Evolutionary conservation across 2,113 vertebrate species (phyloP), one percentile per base, ranked within the genome.

Genomic region (Chaetorhynchus papuensis): DNA sequence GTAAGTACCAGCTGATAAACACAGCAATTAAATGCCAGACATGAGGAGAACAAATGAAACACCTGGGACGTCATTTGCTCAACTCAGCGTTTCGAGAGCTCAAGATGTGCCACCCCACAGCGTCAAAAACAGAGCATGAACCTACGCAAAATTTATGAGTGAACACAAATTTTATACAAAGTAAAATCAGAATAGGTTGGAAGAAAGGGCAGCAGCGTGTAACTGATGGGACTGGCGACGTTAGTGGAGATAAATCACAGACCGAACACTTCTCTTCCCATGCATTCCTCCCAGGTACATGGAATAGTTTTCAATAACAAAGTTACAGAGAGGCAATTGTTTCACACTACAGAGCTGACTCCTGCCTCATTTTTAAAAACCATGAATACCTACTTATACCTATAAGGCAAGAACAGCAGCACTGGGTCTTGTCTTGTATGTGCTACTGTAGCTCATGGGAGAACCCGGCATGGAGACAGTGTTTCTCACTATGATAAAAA

Each of bases 401-500:
- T 54, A 0, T 11, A 49, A 69, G 41, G 49, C 56, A 42, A 1
- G 26, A 70, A 37, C 56, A 83, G 56, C 61, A 33, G 41, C 26
- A 42, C 1, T 2, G 33, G n/a, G 54, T 15, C 44, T 65, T 1
- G 2, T 49, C 53, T 49, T 13, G 44, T 9, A 21, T 0, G 3
- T 2, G 1, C 35, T 41, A 6, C 27, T 6, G 28, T 1, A 37
- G 83, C 44, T 54, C 21, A 21, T 1, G 14, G 72, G 56, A 78
- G 69, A 71, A 47, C 7, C 21, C 2, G 2, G 39, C 75, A 33
- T 0, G 2, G 4, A 59, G 42, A 20, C 2, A 5, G 14, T 1
- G 33, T 39, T 78, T 56, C 56, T 78, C 76, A 37, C 26, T 10
- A 0, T 0, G 35, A 49, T 41, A 30, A 49, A 75, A 49, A 85